Percentiles rank a stretch among this genome's conserved stretches.
phyloP scores from a whole-genome alignment of 2,797 vertebrate genomes.

The Fistularia tabacaria region DNA sequence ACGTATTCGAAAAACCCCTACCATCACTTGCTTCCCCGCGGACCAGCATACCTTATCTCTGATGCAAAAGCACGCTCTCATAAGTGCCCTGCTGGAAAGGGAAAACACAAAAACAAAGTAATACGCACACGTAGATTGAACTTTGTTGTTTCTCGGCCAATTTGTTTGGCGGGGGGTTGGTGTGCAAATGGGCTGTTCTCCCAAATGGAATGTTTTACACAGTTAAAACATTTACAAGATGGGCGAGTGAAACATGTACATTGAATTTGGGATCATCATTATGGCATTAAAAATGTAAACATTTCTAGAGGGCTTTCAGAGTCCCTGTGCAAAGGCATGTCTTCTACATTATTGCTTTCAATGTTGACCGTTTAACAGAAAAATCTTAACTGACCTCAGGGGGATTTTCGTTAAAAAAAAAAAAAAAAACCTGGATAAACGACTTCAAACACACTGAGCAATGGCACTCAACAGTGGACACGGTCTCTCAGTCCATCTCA shows the following conservation, averaged over 20 bases:
- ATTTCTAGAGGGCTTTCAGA: slow-evolving; percentile 68
- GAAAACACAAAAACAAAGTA: slow-evolving; percentile 71
- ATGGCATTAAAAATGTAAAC: slow-evolving; percentile 78
- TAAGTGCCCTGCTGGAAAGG: slow-evolving; percentile 64
- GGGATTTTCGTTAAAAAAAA: slow-evolving; percentile 56
- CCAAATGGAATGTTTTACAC: slow-evolving; percentile 67
- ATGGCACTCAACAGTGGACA: slow-evolving; percentile 41
- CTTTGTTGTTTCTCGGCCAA: slow-evolving; percentile 71
- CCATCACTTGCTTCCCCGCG: slow-evolving; percentile 63
- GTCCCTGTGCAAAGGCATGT: slow-evolving; percentile 54
- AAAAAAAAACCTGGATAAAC: slow-evolving; percentile 20
- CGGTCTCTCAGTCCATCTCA: slow-evolving; percentile 44
- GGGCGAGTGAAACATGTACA: slow-evolving; percentile 68
- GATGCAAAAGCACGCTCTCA: slow-evolving; percentile 71
- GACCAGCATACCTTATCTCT: slow-evolving; percentile 62
- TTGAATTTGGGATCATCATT: slow-evolving; percentile 73
- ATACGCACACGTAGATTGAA: slow-evolving; percentile 73
- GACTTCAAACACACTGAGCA: slow-evolving; percentile 40
- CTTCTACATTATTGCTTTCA: slow-evolving; percentile 54
- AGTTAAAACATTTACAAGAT: slow-evolving; percentile 71
- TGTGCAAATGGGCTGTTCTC: slow-evolving; percentile 64
- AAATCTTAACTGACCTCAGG: slow-evolving; percentile 46
- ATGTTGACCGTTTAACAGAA: slow-evolving; percentile 58
- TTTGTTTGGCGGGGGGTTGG: slow-evolving; percentile 72
- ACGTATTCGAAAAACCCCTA: slow-evolving; percentile 65